Percentiles rank a stretch among this genome's conserved stretches.
Conservation (phyloP, 2,113 vertebrate genomes). For the Pungitius pungitius region DNA sequence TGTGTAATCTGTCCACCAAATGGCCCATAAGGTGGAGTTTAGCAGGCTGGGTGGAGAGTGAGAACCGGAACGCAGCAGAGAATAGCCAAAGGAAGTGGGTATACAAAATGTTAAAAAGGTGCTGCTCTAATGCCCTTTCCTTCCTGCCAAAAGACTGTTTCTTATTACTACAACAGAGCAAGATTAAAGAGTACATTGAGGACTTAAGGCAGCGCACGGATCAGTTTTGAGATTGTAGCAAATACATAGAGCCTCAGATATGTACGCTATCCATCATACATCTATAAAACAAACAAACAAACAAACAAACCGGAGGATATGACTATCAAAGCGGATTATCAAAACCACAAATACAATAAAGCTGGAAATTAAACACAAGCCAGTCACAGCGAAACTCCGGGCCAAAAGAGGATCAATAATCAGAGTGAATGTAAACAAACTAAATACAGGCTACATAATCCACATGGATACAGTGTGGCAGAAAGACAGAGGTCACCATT, state of each 20-base stretch:
- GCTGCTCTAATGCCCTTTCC: background rate
- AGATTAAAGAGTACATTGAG: background rate
- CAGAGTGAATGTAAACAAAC: background rate
- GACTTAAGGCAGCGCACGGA: background rate
- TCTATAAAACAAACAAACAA: too few relatives aligned
- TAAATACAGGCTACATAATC: background rate
- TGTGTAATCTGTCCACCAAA: slow-evolving; percentile 70
- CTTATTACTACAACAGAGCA: background rate
- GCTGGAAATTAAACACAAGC: background rate
- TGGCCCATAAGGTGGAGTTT: slow-evolving; percentile 35
- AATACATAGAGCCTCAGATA: background rate
- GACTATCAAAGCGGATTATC: background rate
- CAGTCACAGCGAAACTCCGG: background rate
- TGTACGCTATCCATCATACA: background rate
- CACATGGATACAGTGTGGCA: background rate
- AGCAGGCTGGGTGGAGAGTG: background rate
- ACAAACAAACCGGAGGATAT: background rate
- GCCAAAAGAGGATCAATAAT: background rate
- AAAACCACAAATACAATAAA: background rate
- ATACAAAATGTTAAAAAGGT: background rate
- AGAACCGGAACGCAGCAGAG: background rate
- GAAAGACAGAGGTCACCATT: background rate
- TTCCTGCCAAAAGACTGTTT: background rate
- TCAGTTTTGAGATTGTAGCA: background rate
- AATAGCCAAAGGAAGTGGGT: background rate